Base-by-base conservation (phyloP, 2,113 vertebrate species). In the Perca fluviatilis region DNA sequence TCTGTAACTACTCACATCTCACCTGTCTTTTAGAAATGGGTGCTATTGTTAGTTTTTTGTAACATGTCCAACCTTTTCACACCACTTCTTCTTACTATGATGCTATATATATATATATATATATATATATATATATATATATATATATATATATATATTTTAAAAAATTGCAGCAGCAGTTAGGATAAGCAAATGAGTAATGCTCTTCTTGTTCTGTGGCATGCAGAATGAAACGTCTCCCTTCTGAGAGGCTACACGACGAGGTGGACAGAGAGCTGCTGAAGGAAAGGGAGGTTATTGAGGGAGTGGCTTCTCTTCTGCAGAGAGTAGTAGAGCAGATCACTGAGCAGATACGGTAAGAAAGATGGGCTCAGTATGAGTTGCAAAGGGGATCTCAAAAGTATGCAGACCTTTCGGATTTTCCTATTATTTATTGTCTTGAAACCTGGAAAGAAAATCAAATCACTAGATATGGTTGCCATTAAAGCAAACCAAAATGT, bases 341-440 rank as follows among this genome's bases (percentile, higher is more conserved):
- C 4, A 86, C 84, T 0, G 98, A 99, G 85, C 98, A 99, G 94
- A 97, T 98, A 88, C 95, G 98, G 98, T 99, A 61, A 56, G 85
- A 21, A 19, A 47, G 15, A 27, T 4, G 1, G 6, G 47, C 13
- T 1, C 3, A 14, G 5, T 13, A 23, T 2, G 4, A 51, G 40
- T 13, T 7, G 2, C 19, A 5, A 6, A 25, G 15, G 25, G 1
- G 25, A 40, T 21, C 27, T 49, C 36, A 30, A 23, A 70, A 62
- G 16, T 27, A 25, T 60, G 27, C 27, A 50, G 10, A n/a, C 36
- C 62, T n/a, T 62, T 46, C 21, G 11, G 25, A 21, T 49, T 5
- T 16, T 62, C 1, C 2, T 18, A 47, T 23, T 46, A 0, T 40
- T 61, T 33, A 12, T 5, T 47, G 14, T 46, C 13, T 21, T 50